Percentiles rank a stretch among this genome's conserved stretches.
Evolutionary conservation across 2,113 vertebrate species (phyloP).

Genomic region (Aegithalos caudatus): DNA sequence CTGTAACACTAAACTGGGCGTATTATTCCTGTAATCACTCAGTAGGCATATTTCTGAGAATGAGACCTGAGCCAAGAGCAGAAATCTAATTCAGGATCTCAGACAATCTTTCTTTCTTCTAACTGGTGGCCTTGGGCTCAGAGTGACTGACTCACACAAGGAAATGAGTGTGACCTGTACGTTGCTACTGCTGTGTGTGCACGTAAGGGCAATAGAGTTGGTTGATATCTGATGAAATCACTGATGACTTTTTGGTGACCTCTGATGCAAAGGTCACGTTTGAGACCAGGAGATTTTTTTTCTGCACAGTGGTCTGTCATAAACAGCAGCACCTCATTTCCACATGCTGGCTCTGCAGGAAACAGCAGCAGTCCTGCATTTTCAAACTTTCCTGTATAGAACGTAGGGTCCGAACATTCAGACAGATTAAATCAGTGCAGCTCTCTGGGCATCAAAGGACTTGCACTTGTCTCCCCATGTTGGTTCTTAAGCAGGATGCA

Average conservation of each 20-base stretch:
- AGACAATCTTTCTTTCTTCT: slow-evolving; percentile 47
- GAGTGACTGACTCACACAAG: slow-evolving; percentile 51
- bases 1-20: background rate
- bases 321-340: slow-evolving; percentile 34
- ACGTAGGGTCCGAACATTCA: background rate
- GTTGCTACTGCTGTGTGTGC: slow-evolving; percentile 41
- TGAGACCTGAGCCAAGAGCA: slow-evolving; percentile 34
- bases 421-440: background rate
- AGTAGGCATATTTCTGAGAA: slow-evolving; percentile 50
- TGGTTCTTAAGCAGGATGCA: background rate
- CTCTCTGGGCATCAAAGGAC: background rate
- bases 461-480: background rate
- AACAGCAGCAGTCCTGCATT: background rate
- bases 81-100: slow-evolving; percentile 59
- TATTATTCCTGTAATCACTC: slow-evolving; percentile 31
- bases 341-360: background rate
- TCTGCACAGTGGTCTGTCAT: background rate
- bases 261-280: slow-evolving; percentile 13
- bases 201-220: slow-evolving; percentile 58
- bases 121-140: slow-evolving; percentile 60
- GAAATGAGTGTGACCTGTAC: slow-evolving; percentile 52
- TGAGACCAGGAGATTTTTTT: slow-evolving; percentile 15
- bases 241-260: slow-evolving; percentile 57
- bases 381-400: background rate
- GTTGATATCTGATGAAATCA: slow-evolving; percentile 62